Evolutionary conservation across 1,140 invertebrate species (phyloP), one percentile per base, ranked within the genome.

Genomic region (Drosophila virilis): DNA sequence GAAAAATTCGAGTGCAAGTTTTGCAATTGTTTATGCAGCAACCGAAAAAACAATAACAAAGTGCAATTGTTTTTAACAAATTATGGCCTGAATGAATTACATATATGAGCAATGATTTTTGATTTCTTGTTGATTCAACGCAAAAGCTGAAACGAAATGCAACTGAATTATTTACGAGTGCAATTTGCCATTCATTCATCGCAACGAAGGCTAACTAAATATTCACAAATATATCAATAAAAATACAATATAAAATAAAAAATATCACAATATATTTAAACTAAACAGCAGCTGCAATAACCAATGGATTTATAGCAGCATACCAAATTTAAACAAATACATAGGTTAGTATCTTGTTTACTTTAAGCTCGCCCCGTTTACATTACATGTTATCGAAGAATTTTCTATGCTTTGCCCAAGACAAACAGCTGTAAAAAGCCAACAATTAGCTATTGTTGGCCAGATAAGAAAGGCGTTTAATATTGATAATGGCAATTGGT

Each of bases 11-110:
- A 83, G 60, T 84, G 62, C 74, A 80, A 67, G 46, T 79, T 65
- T 72, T 78, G 75, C 66, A 76, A 78, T 88, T 86, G 79, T 85
- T 85, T 86, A 86, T 78, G 74, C 74, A 84, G 77, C 51, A 64
- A 48, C 50, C 22, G 22, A 28, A 28, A 28, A 38, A 50, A 38
- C 35, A 58, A 22, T 17, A 51, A 42, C n/a, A 40, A 64, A 77
- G 37, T 72, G 46, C 51, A 73, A 68, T 73, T 73, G 55, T 59
- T 67, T 60, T 68, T 38, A 68, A 60, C 50, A 73, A 73, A 54
- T 60, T 68, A 59, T 67, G 54, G 46, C 54, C 62, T 32, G 38
- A 66, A 42, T 40, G 12, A 40, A 28, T 51, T 40, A 28, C 17
- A 32, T 9, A 46, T 13, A 33, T 40, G 40, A 54, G 64, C 64